Conservation (phyloP, 92 coral and sea anemone species). For the Isaurus tuberculatus region DNA sequence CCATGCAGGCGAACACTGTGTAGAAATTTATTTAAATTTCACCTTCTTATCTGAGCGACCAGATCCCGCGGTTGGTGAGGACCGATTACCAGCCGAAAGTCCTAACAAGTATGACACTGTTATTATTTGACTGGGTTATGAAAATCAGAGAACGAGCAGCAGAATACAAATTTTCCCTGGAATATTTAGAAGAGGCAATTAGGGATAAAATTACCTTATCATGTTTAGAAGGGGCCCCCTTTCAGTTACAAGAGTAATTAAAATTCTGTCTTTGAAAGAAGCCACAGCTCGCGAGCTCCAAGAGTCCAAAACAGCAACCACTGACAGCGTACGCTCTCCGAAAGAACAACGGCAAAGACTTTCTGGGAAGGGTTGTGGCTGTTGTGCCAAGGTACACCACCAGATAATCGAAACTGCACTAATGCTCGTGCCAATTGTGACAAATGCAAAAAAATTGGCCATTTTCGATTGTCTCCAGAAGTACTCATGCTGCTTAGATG, state of each 20-base stretch:
- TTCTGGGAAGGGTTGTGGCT: slow-evolving; percentile 10
- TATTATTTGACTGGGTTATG: slow-evolving; percentile 7
- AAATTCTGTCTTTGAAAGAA: slow-evolving; percentile 10
- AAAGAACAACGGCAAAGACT: not conserved
- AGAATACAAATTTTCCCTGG: not conserved
- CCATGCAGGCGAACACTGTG: slow-evolving; percentile 44
- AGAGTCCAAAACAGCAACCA: slow-evolving; percentile 8
- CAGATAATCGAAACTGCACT: slow-evolving; percentile 54
- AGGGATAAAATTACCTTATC: not conserved
- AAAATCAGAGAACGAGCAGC: not conserved
- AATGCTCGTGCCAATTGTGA: slow-evolving; percentile 50
- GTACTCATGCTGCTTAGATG: slow-evolving; percentile 22
- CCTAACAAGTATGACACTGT: slow-evolving; percentile 16
- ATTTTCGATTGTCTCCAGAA: slow-evolving; percentile 48
- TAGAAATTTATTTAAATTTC: slow-evolving; percentile 57
- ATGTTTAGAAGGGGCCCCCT: not conserved
- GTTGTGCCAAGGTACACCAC: slow-evolving; percentile 33
- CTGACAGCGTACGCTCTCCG: slow-evolving; percentile 21
- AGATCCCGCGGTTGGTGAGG: slow-evolving; percentile 51
- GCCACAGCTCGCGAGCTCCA: slow-evolving; percentile 1
- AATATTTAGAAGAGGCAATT: not conserved
- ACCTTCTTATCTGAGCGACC: slow-evolving; percentile 39
- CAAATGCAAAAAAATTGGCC: slow-evolving; percentile 41
- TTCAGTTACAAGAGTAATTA: not conserved
- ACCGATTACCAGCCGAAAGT: not conserved